A percentile compares a stretch with the other conserved stretches of the same genome.
Conservation (phyloP, 1,140 invertebrate species). For the Heliconius eleuchia region DNA sequence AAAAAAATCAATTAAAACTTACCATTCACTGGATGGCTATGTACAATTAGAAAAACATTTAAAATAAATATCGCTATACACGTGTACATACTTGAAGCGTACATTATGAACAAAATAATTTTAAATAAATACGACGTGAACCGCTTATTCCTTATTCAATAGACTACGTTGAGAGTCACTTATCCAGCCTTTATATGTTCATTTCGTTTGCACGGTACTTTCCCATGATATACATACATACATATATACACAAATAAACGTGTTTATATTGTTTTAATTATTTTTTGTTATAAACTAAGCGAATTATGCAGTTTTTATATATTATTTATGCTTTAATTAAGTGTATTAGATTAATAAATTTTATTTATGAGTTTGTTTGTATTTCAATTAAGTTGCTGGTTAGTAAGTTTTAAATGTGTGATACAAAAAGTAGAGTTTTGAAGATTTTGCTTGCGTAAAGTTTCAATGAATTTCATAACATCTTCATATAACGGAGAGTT, state of each 20-base stretch:
- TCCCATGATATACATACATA: slow-evolving; percentile 14
- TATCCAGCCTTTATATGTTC: slow-evolving; percentile 22
- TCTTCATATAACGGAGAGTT: no score
- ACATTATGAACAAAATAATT: slow-evolving; percentile 17
- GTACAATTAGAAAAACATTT: neutral
- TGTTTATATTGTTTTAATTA: neutral
- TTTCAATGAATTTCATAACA: no score
- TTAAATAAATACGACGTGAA: neutral
- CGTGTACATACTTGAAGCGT: neutral
- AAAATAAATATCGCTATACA: slow-evolving; percentile 5
- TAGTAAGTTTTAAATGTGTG: no score
- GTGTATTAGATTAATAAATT: no score
- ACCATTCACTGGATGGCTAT: neutral
- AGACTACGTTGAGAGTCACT: neutral
- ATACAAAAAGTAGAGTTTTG: no score
- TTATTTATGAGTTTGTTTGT: no score
- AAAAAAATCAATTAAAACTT: neutral
- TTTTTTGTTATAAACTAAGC: no score
- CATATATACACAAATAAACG: neutral
- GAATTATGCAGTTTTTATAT: no score
- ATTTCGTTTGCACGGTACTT: slow-evolving; percentile 27
- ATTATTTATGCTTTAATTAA: no score
- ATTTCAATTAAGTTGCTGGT: no score
- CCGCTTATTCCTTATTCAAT: neutral
- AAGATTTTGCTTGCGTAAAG: no score